Evolutionary conservation across 1,140 invertebrate species (phyloP).

Genomic region (Neomicropteryx cornuta): DNA sequence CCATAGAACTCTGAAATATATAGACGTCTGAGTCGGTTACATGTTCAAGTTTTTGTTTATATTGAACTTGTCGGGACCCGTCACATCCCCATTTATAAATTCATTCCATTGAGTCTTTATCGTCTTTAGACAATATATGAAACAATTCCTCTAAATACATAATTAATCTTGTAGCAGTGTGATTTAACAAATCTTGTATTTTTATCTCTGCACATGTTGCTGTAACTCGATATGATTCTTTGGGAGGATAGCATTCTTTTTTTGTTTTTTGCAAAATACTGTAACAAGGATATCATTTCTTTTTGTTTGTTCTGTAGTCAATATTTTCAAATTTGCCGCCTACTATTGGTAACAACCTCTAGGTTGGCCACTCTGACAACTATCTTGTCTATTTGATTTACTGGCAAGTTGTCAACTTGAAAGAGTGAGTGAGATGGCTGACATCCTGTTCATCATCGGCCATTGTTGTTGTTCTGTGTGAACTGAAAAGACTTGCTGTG

Average conservation of each 20-base stretch:
- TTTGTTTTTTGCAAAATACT: conserved; percentile 13
- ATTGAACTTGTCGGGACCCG: conserved; percentile 14
- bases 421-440: too few relatives aligned
- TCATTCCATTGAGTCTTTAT: conserved; percentile 8
- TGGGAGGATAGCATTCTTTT: conserved; percentile 15
- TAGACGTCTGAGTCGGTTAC: conserved; percentile 8
- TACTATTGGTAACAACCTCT: too few relatives aligned
- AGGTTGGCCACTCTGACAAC: too few relatives aligned
- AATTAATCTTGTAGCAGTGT: conserved; percentile 14
- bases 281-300: conserved; percentile 15
- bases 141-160: conserved; percentile 14
- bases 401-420: too few relatives aligned
- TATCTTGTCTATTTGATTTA: too few relatives aligned
- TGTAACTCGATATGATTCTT: conserved; percentile 15
- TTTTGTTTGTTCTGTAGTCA: conserved; percentile 10
- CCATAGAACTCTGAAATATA: conserved; percentile 20
- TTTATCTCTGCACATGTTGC: conserved; percentile 17
- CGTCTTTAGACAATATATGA: conserved; percentile 7
- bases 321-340: too few relatives aligned
- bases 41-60: conserved; percentile 17
- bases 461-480: too few relatives aligned
- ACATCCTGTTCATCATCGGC: too few relatives aligned
- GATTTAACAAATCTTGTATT: conserved; percentile 16
- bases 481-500: too few relatives aligned
- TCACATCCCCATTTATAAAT: conserved; percentile 16